A percentile compares a stretch with the other conserved stretches of the same genome.
These are phyloP conservation scores for Cichladusa arquata DNA, from an alignment of 2,113 vertebrate genomes.

Conservation along the genomic window DNA sequence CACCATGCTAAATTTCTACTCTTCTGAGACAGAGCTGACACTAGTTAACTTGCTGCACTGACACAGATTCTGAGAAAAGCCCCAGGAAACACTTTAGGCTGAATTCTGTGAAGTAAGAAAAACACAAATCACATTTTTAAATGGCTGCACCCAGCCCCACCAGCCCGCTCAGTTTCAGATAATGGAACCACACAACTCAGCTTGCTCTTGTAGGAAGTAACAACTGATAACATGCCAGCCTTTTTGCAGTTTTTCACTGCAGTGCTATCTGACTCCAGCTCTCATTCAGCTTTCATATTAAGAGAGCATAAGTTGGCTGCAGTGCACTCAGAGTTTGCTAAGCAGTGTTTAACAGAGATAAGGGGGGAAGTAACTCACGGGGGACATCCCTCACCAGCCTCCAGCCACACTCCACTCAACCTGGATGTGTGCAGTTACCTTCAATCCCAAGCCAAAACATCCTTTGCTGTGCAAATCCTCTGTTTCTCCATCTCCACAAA, in stretches of 20 bases:
- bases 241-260: background rate
- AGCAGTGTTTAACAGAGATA: background rate
- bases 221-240: background rate
- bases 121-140: background rate
- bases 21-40: background rate
- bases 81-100: conserved; percentile 9
- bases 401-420: background rate
- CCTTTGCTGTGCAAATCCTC: background rate
- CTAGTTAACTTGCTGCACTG: background rate
- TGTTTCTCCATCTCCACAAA: background rate
- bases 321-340: background rate
- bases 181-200: background rate
- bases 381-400: rapidly evolving
- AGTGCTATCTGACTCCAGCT: background rate
- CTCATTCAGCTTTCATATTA: background rate
- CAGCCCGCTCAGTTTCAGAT: background rate
- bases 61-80: conserved; percentile 41
- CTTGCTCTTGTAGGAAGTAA: background rate
- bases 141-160: background rate
- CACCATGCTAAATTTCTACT: background rate
- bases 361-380: background rate
- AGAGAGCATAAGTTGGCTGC: background rate
- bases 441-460: background rate
- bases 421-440: background rate
- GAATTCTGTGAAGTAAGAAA: background rate